A percentile compares a stretch with the other conserved stretches of the same genome.
phyloP scores from a whole-genome alignment of 2,888 invertebrate genomes.

The Platycheirus albimanus region DNA sequence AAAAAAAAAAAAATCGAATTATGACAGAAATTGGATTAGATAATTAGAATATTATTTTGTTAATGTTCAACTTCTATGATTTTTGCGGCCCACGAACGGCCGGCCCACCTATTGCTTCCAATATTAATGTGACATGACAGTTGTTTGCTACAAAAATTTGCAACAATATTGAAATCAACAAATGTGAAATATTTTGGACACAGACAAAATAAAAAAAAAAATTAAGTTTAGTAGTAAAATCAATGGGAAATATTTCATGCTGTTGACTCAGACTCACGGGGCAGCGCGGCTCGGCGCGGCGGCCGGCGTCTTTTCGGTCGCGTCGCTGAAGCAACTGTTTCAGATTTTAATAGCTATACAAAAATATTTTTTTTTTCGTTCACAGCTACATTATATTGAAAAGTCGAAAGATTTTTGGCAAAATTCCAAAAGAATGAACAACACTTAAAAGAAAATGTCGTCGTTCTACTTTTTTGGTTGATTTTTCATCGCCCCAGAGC shows the following conservation, averaged over 20 bases:
- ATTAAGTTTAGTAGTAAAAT: conserved; percentile 26
- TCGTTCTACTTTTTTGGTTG: conserved; percentile 69
- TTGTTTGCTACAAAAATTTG: conserved; percentile 44
- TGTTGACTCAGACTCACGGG: conserved; percentile 72
- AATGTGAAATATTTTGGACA: conserved; percentile 59
- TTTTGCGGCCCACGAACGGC: too few species aligned
- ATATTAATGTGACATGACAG: conserved; percentile 32
- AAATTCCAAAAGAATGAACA: conserved; percentile 66
- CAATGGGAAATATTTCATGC: conserved; percentile 60
- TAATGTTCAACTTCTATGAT: not conserved
- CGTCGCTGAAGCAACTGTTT: conserved; percentile 61
- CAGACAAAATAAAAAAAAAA: conserved; percentile 22
- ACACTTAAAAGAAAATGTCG: conserved; percentile 74
- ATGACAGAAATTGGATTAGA: conserved; percentile 10
- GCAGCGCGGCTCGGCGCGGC: conserved; percentile 22
- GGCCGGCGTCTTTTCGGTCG: too few species aligned
- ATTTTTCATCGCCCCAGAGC: conserved; percentile 68
- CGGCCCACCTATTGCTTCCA: conserved; percentile 24
- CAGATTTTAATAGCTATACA: conserved; percentile 61
- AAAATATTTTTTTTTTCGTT: conserved; percentile 10
- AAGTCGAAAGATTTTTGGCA: conserved; percentile 62
- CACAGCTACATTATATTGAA: conserved; percentile 1
- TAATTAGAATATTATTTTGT: conserved; percentile 1
- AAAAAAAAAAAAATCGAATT: not conserved
- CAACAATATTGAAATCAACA: conserved; percentile 44